phyloP scores from a whole-genome alignment of 2,888 invertebrate species.

The Acronicta alni region DNA sequence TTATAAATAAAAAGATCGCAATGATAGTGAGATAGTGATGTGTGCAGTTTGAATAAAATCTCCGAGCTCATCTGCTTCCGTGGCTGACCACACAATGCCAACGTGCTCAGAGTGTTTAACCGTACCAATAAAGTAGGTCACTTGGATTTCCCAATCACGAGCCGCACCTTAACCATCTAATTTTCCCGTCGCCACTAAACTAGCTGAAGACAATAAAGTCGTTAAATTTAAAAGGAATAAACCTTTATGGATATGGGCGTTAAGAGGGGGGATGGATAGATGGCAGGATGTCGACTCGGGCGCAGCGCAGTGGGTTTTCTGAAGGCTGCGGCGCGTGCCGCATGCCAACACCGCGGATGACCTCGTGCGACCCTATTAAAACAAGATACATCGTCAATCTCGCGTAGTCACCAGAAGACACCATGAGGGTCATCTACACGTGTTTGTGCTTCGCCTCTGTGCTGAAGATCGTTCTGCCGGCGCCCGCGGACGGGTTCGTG shows the following conservation, averaged over 20 bases:
- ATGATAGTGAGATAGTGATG: constrained; percentile 16
- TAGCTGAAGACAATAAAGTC: constrained; percentile 73
- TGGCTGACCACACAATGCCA: constrained; percentile 45
- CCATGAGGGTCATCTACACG: constrained; percentile 80
- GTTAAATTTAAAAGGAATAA: constrained; percentile 76
- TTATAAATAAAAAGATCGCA: constrained; percentile 20
- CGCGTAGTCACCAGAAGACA: constrained; percentile 77
- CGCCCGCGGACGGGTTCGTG: constrained; percentile 78
- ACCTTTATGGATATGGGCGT: constrained; percentile 58
- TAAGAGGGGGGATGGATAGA: constrained; percentile 76
- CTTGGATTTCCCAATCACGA: constrained; percentile 79
- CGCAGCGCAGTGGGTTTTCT: constrained; percentile 87
- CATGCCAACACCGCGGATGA: constrained; percentile 85
- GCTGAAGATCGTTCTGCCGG: constrained; percentile 63
- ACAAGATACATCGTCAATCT: constrained; percentile 78
- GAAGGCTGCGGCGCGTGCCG: constrained; percentile 89
- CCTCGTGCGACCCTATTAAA: constrained; percentile 87
- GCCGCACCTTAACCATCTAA: constrained; percentile 59
- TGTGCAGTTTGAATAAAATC: constrained; percentile 31
- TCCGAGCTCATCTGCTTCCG: constrained; percentile 52
- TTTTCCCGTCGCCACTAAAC: constrained; percentile 67
- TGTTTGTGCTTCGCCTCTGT: constrained; percentile 70
- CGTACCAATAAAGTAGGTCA: constrained; percentile 59
- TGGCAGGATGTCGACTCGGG: constrained; percentile 80
- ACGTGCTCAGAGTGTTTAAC: constrained; percentile 61